Evolutionary conservation across 2,888 invertebrate species (phyloP), one percentile per base, ranked within the genome.

Genomic region (Scelioninae gen. 1): DNA sequence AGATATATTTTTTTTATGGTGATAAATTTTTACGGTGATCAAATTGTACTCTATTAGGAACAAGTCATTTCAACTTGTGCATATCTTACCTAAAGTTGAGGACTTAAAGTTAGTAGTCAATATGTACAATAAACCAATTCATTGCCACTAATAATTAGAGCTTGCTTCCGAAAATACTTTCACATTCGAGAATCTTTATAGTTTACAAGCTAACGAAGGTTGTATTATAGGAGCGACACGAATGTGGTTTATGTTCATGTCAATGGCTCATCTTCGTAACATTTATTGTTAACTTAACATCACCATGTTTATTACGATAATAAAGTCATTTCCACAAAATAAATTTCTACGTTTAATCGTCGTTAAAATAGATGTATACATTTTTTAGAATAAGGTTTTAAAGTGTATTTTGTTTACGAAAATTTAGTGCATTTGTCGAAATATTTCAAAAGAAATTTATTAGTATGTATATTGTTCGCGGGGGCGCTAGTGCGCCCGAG

Each of bases 211-310:
- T 32, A 34, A 49, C 63, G 40, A 47, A 47, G 32, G 29, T 4
- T 60, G 32, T 49, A 49, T 49, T 32, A 47, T 47, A 32, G 8
- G 4, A 11, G n/a, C 34, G 47, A 49, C 47, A 49, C 10, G 8
- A 29, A 34, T 47, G 34, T 15, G 23, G 43, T 63, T 63, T 49
- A 63, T 34, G 63, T n/a, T 49, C 49, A 34, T 62, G 62, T 31
- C 45, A 62, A 47, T 63, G 16, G 63, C 49, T 49, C 63, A 34
- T 63, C 49, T 34, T 63, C 34, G 49, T 47, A 34, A 63, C 49
- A 63, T 34, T 49, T 63, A 63, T 63, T 49, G 49, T 63, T 34
- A 63, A 63, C 34, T 63, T 34, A 49, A 63, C 49, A 63, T 32
- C 47, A 7, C 34, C 11, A 16, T 49, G n/a, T 63, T 63, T 49